phyloP scores from a whole-genome alignment of 2,113 vertebrate species.

The Hystrix cristata region DNA sequence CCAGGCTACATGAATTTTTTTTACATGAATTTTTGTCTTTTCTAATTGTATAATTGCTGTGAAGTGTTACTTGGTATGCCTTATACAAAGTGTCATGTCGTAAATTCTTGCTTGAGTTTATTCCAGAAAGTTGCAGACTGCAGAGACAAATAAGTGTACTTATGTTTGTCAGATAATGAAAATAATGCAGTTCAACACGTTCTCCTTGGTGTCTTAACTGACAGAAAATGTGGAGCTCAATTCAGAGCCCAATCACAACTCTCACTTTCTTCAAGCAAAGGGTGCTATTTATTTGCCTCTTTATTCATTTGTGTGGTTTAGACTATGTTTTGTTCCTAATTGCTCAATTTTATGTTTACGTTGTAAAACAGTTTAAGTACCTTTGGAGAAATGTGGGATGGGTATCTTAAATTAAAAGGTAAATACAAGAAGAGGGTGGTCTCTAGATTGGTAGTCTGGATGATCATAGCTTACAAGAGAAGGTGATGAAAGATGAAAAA shows the following conservation, averaged over 20 bases:
- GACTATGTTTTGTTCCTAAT: background rate
- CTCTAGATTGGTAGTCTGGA: background rate
- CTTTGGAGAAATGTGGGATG: background rate
- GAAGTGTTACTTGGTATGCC: background rate
- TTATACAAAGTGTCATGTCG: constrained; percentile 14
- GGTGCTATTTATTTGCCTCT: constrained; percentile 30
- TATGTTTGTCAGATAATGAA: constrained; percentile 61
- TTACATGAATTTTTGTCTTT: background rate
- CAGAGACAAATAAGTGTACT: constrained; percentile 59
- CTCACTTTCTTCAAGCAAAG: background rate
- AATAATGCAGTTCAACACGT: constrained; percentile 60
- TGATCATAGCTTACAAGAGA: background rate
- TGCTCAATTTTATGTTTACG: background rate
- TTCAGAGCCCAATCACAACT: background rate
- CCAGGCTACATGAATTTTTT: background rate
- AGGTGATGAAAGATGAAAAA: background rate
- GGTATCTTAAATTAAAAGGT: background rate
- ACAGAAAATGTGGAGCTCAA: background rate
- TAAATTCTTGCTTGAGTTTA: constrained; percentile 42
- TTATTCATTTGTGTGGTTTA: background rate
- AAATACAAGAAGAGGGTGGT: background rate
- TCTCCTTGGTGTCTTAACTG: constrained; percentile 41
- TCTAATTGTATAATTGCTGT: constrained; percentile 24
- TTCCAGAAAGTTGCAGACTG: constrained; percentile 50
- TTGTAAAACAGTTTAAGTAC: background rate